phyloP scores from a whole-genome alignment of 2,113 vertebrate genomes.

The Maccullochella peelii region DNA sequence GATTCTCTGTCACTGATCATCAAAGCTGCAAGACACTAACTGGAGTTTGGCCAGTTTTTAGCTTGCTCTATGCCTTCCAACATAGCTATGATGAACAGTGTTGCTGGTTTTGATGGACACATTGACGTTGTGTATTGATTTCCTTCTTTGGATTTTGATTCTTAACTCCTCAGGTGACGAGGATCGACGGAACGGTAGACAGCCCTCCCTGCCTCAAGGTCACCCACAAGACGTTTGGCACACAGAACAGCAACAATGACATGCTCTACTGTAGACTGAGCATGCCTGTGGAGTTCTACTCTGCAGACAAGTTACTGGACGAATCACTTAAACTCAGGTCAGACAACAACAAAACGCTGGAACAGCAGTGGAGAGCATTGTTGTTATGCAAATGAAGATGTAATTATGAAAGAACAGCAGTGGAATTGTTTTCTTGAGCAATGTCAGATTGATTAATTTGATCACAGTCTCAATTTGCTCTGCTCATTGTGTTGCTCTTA shows the following conservation, averaged over 20 bases:
- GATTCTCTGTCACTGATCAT: neutral
- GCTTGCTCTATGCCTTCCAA: neutral
- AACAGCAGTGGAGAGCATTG: neutral
- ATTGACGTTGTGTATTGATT: neutral
- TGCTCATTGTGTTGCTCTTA: neutral
- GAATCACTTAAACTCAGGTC: conserved; percentile 81
- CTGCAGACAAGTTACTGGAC: conserved; percentile 80
- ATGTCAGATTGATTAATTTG: neutral
- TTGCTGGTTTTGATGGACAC: neutral
- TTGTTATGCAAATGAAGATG: neutral
- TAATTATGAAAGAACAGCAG: neutral
- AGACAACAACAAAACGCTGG: neutral
- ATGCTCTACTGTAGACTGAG: conserved; percentile 96
- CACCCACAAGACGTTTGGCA: conserved; percentile 95
- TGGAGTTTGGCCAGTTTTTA: neutral
- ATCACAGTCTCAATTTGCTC: neutral
- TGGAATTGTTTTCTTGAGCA: neutral
- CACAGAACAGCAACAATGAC: conserved; percentile 92
- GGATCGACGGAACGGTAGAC: conserved; percentile 95
- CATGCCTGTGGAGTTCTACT: conserved; percentile 94
- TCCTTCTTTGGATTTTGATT: neutral
- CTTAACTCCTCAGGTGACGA: conserved; percentile 85
- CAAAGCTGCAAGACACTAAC: no score
- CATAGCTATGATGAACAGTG: neutral
- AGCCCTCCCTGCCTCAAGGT: conserved; percentile 96